Evolutionary conservation across 2,113 vertebrate species (phyloP), one percentile per base, ranked within the genome.

Genomic region (pig (Sus scrofa)): DNA sequence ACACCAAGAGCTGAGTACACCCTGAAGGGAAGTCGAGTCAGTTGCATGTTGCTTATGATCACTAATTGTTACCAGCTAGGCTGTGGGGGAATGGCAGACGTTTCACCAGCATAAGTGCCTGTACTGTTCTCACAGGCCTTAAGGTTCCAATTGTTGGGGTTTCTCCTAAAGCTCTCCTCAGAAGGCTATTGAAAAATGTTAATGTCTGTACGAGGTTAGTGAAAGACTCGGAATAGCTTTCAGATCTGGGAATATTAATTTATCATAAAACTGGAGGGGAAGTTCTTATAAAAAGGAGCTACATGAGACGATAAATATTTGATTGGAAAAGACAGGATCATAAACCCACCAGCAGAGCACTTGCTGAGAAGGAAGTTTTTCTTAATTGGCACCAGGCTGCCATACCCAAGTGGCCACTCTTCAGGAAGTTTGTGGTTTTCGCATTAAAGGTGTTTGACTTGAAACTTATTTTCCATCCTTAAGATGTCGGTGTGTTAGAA

Each of bases 291-390:
- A 65, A 97, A 96, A 97, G 92, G 90, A 97, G 83, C 87, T 79
- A 93, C 78, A 92, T 11, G 89, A 94, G 91, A 95, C 13, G 6
- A 96, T 97, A 86, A 95, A 95, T 96, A 90, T 24, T 97, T 98
- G 96, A 88, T 97, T 27, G 91, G 89, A 63, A 73, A 96, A 98
- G 94, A 84, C 96, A 70, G 96, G 92, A 92, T 97, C 63, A 62
- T 56, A 94, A 97, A 77, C 86, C 78, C 52, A 78, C 97, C 63
- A 62, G 86, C 91, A 70, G 65, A 93, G 30, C 77, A 27, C 71
- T 98, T 87, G 79, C 11, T 93, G 93, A 96, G 93, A 97, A 93
- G 86, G 83, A 85, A 22, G 19, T 74, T 73, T 94, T 0, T 62
- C 78, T 34, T 94, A n/a, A 0, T 95, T 98, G 94, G 95, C 37